Evolutionary conservation across 2,888 invertebrate species (phyloP).

Genomic region (Carpatolechia fugitivella): DNA sequence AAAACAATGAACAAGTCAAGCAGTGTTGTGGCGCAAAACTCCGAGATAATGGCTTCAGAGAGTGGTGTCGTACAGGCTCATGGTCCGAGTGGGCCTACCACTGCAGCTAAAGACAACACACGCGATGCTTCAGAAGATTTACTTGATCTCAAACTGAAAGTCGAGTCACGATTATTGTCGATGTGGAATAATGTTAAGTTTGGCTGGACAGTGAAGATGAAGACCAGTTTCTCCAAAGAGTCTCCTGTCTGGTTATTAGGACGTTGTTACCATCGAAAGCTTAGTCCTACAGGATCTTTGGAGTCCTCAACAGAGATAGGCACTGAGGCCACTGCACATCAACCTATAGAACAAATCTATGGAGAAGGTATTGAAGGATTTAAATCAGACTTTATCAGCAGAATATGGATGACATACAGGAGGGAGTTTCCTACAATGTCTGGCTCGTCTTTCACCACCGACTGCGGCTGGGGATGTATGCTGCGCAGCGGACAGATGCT

Average conservation of each 20-base stretch:
- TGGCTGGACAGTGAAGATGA: conserved; percentile 90
- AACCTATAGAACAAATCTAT: conserved; percentile 78
- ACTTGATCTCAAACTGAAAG: conserved; percentile 84
- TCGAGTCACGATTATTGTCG: conserved; percentile 89
- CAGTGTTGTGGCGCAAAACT: conserved; percentile 44
- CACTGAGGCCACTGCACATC: conserved; percentile 79
- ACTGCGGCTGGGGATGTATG: conserved; percentile 97
- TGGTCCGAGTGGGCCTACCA: conserved; percentile 15
- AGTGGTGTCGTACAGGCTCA: conserved; percentile 30
- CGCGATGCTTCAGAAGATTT: conserved; percentile 64
- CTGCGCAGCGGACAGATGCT: conserved; percentile 95
- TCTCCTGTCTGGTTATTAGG: conserved; percentile 93
- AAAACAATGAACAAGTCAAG: conserved; percentile 57
- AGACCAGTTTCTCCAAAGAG: conserved; percentile 88
- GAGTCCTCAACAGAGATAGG: conserved; percentile 81
- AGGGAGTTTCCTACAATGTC: conserved; percentile 90
- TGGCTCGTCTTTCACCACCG: conserved; percentile 90
- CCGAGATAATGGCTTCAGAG: conserved; percentile 43
- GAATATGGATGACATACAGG: conserved; percentile 93
- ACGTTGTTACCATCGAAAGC: conserved; percentile 88
- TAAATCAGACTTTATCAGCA: conserved; percentile 89
- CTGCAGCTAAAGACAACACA: conserved; percentile 47
- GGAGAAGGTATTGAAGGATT: conserved; percentile 89
- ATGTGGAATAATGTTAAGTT: conserved; percentile 97
- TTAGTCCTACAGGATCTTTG: conserved; percentile 78